phyloP scores from a whole-genome alignment of 2,888 invertebrate species.

The Orchesella flavescens region DNA sequence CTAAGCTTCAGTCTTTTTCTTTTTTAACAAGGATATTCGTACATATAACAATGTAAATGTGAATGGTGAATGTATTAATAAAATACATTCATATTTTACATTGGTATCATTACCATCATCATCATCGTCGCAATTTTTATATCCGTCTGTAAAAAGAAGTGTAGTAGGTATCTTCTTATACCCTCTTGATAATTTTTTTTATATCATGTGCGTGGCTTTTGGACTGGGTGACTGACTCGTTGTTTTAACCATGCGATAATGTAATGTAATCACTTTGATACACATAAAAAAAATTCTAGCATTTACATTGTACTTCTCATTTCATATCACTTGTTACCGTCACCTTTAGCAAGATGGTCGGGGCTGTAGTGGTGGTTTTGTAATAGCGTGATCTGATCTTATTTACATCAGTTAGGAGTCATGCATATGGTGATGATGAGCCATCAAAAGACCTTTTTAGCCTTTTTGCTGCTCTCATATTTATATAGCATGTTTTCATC shows the following conservation, averaged over 20 bases:
- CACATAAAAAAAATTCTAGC: background rate
- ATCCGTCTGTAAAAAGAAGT: background rate
- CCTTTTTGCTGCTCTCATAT: background rate
- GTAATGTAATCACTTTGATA: slow-evolving; percentile 36
- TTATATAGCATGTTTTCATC: slow-evolving; percentile 39
- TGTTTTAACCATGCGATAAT: slow-evolving; percentile 26
- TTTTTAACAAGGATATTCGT: slow-evolving; percentile 13
- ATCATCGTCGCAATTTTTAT: background rate
- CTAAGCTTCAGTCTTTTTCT: slow-evolving; percentile 12
- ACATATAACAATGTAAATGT: too few relatives aligned
- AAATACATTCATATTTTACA: slow-evolving; percentile 23
- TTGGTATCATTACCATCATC: slow-evolving; percentile 43
- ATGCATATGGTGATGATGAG: slow-evolving; percentile 14
- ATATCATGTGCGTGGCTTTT: slow-evolving; percentile 11
- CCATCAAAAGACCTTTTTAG: background rate
- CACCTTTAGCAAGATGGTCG: background rate
- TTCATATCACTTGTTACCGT: background rate
- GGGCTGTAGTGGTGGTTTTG: background rate
- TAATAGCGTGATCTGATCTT: slow-evolving; percentile 24
- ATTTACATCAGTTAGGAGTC: slow-evolving; percentile 15
- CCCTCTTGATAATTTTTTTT: background rate
- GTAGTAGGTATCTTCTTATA: background rate
- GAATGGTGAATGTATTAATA: background rate
- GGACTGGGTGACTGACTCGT: slow-evolving; percentile 40
- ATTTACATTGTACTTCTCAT: background rate